Percentiles rank a stretch among this genome's conserved stretches.
Conservation (phyloP, 1,140 invertebrate genomes). For the Drosophila seguyi region DNA sequence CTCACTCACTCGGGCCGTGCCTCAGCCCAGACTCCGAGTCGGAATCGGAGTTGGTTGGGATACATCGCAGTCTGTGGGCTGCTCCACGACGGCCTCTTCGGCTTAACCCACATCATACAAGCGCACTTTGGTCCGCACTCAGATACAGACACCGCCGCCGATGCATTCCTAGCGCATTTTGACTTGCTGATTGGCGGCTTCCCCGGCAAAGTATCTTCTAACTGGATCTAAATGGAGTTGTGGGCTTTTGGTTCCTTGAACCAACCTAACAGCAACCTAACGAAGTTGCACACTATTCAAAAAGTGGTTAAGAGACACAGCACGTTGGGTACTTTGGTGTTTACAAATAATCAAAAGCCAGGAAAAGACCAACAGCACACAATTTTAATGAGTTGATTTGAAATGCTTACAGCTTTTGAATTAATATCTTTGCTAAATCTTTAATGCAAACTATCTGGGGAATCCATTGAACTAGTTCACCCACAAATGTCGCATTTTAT, state of each 20-base stretch:
- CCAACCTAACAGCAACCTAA: conserved; percentile 14
- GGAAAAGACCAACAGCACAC: conserved; percentile 3
- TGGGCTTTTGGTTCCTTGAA: conserved; percentile 46
- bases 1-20: conserved; percentile 11
- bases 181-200: conserved; percentile 67
- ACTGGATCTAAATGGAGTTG: conserved; percentile 53
- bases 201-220: conserved; percentile 43
- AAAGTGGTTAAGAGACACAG: background rate
- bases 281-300: conserved; percentile 12
- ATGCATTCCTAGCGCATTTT: conserved; percentile 58
- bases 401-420: background rate
- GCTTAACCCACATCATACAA: conserved; percentile 63
- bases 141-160: conserved; percentile 10
- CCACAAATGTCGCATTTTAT: conserved; percentile 51
- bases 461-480: conserved; percentile 15
- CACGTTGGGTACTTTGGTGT: background rate
- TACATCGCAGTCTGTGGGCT: conserved; percentile 44
- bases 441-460: background rate
- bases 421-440: conserved; percentile 1
- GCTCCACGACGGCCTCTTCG: conserved; percentile 40
- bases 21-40: conserved; percentile 16
- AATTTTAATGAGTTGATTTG: conserved; percentile 8
- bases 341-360: background rate
- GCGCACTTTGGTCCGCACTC: conserved; percentile 2
- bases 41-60: conserved; percentile 26